Conservation (phyloP, 1,140 invertebrate species). For the Drosophila nigromelanica region DNA sequence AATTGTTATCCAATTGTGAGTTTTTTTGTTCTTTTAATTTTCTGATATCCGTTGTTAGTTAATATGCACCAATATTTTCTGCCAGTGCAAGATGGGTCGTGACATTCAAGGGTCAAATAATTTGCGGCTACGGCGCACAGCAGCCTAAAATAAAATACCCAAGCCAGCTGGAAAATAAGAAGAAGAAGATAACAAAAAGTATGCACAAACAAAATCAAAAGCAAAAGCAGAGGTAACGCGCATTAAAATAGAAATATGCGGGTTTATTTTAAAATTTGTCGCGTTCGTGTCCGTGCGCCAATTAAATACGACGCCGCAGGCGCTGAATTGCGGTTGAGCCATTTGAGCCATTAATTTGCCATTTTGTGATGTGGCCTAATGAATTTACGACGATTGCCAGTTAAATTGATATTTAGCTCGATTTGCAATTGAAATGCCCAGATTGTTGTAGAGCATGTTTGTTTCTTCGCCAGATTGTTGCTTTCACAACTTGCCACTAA, state of each 20-base stretch:
- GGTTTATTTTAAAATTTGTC: conserved; percentile 38
- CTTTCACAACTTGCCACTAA: conserved; percentile 1
- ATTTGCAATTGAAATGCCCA: conserved; percentile 14
- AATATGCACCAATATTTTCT: not conserved
- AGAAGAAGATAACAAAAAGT: not conserved
- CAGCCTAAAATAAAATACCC: conserved; percentile 27
- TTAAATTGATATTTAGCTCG: conserved; percentile 29
- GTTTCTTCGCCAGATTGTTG: not conserved
- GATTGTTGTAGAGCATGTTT: too few species aligned
- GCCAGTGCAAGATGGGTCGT: conserved; percentile 25
- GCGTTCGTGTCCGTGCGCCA: conserved; percentile 13
- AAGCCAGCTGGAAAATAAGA: conserved; percentile 6
- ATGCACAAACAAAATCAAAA: not conserved
- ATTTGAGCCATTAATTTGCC: conserved; percentile 41
- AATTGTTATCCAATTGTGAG: too few species aligned
- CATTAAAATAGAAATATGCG: conserved; percentile 39
- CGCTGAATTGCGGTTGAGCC: conserved; percentile 14
- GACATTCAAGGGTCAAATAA: conserved; percentile 64
- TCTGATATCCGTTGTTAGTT: not conserved
- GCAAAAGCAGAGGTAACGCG: conserved; percentile 4
- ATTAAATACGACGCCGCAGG: conserved; percentile 29
- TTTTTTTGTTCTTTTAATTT: not conserved
- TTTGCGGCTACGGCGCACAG: conserved; percentile 24
- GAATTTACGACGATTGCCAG: conserved; percentile 34
- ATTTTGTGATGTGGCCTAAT: conserved; percentile 29